phyloP scores from a whole-genome alignment of 2,113 vertebrate genomes.

The Casuarius casuarius region DNA sequence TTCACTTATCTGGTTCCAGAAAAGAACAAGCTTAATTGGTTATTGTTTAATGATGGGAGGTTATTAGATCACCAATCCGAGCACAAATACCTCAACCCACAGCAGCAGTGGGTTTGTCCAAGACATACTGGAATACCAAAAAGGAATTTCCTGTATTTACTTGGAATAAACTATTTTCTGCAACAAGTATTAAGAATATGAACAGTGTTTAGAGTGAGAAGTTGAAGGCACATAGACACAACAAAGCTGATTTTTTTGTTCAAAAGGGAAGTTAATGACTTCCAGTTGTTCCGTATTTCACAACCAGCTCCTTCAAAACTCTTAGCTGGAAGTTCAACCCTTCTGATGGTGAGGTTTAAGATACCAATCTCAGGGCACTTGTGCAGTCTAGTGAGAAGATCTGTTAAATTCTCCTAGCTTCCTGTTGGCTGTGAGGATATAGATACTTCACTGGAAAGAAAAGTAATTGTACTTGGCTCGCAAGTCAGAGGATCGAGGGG shows the following conservation, averaged over 20 bases:
- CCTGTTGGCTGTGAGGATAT: not conserved
- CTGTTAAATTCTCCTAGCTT: not conserved
- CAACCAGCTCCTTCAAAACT: not conserved
- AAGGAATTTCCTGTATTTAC: slow-evolving; percentile 56
- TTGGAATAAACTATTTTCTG: slow-evolving; percentile 31
- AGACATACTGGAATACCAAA: not conserved
- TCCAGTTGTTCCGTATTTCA: slow-evolving; percentile 8
- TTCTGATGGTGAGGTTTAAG: not conserved
- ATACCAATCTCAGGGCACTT: not conserved
- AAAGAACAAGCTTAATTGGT: not conserved
- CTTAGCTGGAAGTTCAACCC: not conserved
- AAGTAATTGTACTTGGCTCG: not conserved
- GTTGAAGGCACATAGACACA: slow-evolving; percentile 19
- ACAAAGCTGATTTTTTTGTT: not conserved
- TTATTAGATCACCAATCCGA: slow-evolving; percentile 8
- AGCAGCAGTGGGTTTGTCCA: not conserved
- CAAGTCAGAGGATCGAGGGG: not conserved
- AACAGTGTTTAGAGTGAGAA: slow-evolving; percentile 26
- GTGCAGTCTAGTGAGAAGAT: not conserved
- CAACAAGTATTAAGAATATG: not conserved
- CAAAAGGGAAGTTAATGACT: slow-evolving; percentile 6
- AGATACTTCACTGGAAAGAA: not conserved
- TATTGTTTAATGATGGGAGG: not conserved
- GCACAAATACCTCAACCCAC: not conserved
- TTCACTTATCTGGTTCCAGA: not conserved